Evolutionary conservation across 2,797 vertebrate species (phyloP), one percentile per base, ranked within the genome.

Genomic region (Smutsia gigantea): DNA sequence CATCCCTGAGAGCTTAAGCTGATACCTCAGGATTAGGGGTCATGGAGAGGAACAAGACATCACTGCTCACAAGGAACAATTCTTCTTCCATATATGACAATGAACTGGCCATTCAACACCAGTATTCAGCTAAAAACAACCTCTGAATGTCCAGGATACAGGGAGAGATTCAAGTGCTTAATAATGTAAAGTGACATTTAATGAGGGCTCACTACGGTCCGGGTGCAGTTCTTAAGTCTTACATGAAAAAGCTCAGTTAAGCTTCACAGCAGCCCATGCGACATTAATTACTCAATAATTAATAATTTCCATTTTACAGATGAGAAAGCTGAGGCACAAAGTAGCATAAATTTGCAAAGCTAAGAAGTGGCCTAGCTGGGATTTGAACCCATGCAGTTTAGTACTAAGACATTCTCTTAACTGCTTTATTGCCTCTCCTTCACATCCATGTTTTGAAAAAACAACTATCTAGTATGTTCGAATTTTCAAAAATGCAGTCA

Each of bases 241-340:
- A 57, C 23, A 68, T 27, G 11, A 57, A 87, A 63, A 89, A 91
- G 55, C 23, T 92, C 63, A 94, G 72, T 75, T 46, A 94, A 93
- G 23, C 42, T 9, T 92, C 42, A 68, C 3, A 84, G 77, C 0
- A 31, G 37, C 19, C 13, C 21, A 51, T 6, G 55, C 75, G 31
- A 51, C 27, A 42, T 63, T 31, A 71, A 74, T 49, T 87, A 85
- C 63, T 31, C 34, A 72, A 42, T 49, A 66, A 25, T 53, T 51
- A 81, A n/a, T 55, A 72, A 59, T 69, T 90, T 63, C 57, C 31
- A 77, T 85, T 69, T 95, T 39, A 87, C 8, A 86, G 49, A 71
- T 61, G 37, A 88, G 63, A 96, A 90, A 39, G 21, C 21, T 63
- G 31, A 84, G 29, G 14, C 13, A 37, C n/a, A 59, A 96, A 84